Base-by-base conservation (phyloP, 2,797 vertebrate genomes). In the Decapterus maruadsi region DNA sequence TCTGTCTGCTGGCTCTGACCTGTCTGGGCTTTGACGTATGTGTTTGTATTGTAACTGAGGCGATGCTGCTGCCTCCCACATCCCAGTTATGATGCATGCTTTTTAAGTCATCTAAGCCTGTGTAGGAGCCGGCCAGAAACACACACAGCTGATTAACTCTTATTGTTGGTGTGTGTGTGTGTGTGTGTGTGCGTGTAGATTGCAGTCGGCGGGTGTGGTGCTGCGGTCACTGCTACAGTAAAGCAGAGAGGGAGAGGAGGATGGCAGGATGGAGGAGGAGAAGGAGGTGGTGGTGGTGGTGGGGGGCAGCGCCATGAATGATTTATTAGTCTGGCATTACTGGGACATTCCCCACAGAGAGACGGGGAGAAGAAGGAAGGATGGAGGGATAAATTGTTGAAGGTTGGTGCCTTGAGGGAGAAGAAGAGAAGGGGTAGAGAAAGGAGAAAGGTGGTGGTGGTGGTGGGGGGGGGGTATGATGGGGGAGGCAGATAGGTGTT, bases 281-380 rank as follows among this genome's bases (percentile, higher is more conserved):
- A 71, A 67, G 20, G 46, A 31, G 3, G 29, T 51, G 26, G 26
- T 26, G 26, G 26, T 26, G 45, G 77, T 31, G 19, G 51, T 55
- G 13, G 13, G 72, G 48, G 50, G 66, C 82, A 88, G 83, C 58
- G 81, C 75, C 88, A 93, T 95, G 90, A 94, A 95, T 94, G 93
- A 95, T 95, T 95, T 94, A 95, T 94, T 92, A 93, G 91, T 91
- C 91, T 94, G 91, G 92, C 90, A 93, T 95, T 94, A 94, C 90
- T 90, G 90, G 92, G 92, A 85, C 79, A 80, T 90, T 94, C 90
- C 92, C 89, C 82, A 86, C 83, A 82, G 92, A 88, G 88, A 84
- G 75, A 78, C 64, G 16, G 80, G 78, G 83, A 73, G 68, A 83
- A 77, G 67, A 80, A 70, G 76, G 80, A 60, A 82, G 85, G 90